Conservation (phyloP, 2,888 invertebrate species). For the Iphiclides podalirius region DNA sequence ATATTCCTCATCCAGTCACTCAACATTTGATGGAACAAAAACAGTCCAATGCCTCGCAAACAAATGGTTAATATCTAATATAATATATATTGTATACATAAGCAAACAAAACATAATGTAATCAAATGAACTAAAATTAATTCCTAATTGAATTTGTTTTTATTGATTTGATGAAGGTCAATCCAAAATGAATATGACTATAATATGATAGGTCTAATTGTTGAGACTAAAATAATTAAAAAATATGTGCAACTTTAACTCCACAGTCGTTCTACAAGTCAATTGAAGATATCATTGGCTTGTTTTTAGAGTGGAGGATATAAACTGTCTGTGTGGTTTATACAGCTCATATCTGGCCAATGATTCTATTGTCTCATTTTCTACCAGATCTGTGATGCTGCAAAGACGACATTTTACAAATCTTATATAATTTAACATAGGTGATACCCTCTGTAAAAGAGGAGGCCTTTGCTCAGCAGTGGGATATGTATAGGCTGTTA, state of each 20-base stretch:
- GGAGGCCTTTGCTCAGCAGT: too few species aligned
- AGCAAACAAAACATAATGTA: too few species aligned
- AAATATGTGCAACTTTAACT: too few species aligned
- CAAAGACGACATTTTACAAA: slow-evolving; percentile 15
- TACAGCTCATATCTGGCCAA: slow-evolving; percentile 1
- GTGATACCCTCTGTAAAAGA: too few species aligned
- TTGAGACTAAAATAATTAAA: too few species aligned
- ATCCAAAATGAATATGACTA: too few species aligned
- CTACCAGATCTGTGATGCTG: slow-evolving; percentile 2
- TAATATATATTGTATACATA: too few species aligned
- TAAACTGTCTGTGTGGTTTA: slow-evolving; percentile 30
- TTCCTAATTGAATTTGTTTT: too few species aligned
- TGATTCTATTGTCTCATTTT: slow-evolving; percentile 8
- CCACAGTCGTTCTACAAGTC: slow-evolving; percentile 72
- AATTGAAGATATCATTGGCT: slow-evolving; percentile 56
- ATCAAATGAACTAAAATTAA: too few species aligned
- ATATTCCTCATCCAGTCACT: slow-evolving; percentile 38
- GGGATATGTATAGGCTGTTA: too few species aligned
- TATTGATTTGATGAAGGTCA: slow-evolving; percentile 2
- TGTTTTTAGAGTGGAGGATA: slow-evolving; percentile 72
- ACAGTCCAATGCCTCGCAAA: slow-evolving; percentile 46
- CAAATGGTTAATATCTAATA: slow-evolving; percentile 39
- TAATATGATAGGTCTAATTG: too few species aligned
- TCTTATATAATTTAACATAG: too few species aligned
- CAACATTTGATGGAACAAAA: slow-evolving; percentile 63